Conservation (phyloP, 2,888 invertebrate species). For the Patella ulyssiponensis region DNA sequence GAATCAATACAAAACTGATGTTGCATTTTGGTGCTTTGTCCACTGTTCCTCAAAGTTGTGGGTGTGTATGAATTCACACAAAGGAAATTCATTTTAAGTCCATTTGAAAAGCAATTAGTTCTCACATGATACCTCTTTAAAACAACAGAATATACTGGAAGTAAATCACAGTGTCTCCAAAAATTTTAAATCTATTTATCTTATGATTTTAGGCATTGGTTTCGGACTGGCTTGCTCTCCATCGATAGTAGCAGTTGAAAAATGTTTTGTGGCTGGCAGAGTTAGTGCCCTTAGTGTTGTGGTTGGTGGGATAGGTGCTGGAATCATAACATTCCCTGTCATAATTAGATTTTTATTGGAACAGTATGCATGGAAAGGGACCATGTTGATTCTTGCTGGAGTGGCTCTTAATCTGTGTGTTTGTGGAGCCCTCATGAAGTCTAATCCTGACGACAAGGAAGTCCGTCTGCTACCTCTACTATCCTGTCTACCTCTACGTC, state of each 20-base stretch:
- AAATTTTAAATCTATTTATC: not conserved
- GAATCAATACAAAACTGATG: too few relatives aligned
- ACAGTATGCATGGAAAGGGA: conserved; percentile 61
- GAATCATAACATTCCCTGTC: conserved; percentile 65
- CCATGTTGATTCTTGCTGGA: conserved; percentile 59
- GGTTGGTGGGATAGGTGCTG: conserved; percentile 61
- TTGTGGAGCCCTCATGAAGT: conserved; percentile 64
- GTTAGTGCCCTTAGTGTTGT: conserved; percentile 61
- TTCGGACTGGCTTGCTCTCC: conserved; percentile 66
- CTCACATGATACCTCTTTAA: too few relatives aligned
- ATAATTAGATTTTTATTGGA: conserved; percentile 56
- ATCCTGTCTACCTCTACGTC: conserved; percentile 62
- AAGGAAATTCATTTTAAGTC: too few relatives aligned
- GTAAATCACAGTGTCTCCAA: too few relatives aligned
- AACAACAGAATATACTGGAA: too few relatives aligned
- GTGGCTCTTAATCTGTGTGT: conserved; percentile 62
- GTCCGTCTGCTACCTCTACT: conserved; percentile 56
- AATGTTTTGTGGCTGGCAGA: conserved; percentile 58
- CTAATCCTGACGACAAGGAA: conserved; percentile 46
- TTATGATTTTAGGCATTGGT: conserved; percentile 55
- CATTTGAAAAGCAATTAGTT: too few relatives aligned
- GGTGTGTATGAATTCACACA: too few relatives aligned
- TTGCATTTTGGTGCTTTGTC: too few relatives aligned
- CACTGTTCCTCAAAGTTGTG: too few relatives aligned
- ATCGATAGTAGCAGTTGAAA: conserved; percentile 65